These are phyloP conservation scores for Eolophus roseicapilla DNA, from an alignment of 2,113 vertebrate species.

Conservation along the genomic window DNA sequence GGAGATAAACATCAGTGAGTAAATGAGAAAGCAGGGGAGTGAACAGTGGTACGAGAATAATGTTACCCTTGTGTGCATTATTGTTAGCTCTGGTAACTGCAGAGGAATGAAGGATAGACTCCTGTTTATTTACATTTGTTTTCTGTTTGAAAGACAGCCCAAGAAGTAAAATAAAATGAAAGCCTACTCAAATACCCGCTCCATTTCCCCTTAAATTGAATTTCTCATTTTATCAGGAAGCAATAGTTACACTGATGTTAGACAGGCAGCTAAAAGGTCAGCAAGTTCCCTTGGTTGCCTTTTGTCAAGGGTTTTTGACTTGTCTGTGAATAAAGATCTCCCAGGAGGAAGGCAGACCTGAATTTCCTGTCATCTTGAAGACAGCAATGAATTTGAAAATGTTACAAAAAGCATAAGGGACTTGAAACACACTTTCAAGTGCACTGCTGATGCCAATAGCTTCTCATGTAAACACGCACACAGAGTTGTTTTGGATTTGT, in stretches of 20 bases:
- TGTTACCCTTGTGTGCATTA: conserved; percentile 12
- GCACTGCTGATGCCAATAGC: conserved; percentile 77
- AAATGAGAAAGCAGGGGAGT: not conserved
- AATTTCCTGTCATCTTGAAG: conserved; percentile 85
- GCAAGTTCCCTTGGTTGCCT: conserved; percentile 84
- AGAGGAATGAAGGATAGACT: conserved; percentile 43
- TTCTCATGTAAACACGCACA: conserved; percentile 81
- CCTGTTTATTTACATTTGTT: conserved; percentile 78
- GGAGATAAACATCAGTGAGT: not conserved
- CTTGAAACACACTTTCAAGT: conserved; percentile 80
- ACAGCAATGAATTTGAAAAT: conserved; percentile 87
- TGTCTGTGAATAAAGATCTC: conserved; percentile 86
- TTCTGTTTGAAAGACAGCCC: conserved; percentile 79
- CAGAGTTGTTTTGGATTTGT: conserved; percentile 86
- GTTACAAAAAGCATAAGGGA: conserved; percentile 89
- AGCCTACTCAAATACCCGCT: conserved; percentile 74
- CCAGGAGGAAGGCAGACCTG: conserved; percentile 81
- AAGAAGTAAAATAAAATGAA: conserved; percentile 79
- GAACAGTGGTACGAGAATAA: not conserved
- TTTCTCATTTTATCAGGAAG: conserved; percentile 84
- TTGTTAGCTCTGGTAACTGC: conserved; percentile 26
- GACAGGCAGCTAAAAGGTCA: conserved; percentile 87
- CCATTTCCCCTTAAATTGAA: conserved; percentile 81
- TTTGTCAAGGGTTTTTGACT: conserved; percentile 91
- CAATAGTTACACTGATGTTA: conserved; percentile 87